phyloP scores from a whole-genome alignment of 2,797 vertebrate genomes.

The Typhlichthys eigenmanni region DNA sequence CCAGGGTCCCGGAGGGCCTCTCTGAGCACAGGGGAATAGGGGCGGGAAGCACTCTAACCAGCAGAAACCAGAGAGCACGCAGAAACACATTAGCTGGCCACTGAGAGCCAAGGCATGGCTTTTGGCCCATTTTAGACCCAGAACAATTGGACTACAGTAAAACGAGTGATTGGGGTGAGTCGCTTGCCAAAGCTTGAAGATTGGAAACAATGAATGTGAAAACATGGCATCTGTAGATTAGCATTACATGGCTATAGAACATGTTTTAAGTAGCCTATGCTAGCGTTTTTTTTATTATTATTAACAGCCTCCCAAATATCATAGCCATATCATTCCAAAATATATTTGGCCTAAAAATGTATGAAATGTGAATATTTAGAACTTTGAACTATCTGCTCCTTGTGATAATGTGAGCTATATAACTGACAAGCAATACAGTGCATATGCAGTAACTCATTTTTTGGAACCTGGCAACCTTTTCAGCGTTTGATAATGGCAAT shows the following conservation, averaged over 20 bases:
- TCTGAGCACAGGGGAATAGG: slow-evolving; percentile 55
- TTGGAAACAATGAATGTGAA: slow-evolving; percentile 29
- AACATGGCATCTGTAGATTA: slow-evolving; percentile 20
- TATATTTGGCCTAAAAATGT: neutral
- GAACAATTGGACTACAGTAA: slow-evolving; percentile 18
- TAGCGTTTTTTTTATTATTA: neutral
- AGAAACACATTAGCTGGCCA: slow-evolving; percentile 42
- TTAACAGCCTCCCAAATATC: slow-evolving; percentile 1
- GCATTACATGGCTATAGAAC: slow-evolving; percentile 19
- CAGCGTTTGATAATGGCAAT: slow-evolving; percentile 34
- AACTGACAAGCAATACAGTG: slow-evolving; percentile 2
- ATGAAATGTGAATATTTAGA: slow-evolving; percentile 15
- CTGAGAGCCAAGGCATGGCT: slow-evolving; percentile 28
- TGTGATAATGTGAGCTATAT: slow-evolving; percentile 22
- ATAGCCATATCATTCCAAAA: slow-evolving; percentile 21
- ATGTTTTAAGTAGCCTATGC: neutral
- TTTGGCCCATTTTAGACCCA: slow-evolving; percentile 20
- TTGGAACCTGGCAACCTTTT: slow-evolving; percentile 24
- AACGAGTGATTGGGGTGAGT: slow-evolving; percentile 17
- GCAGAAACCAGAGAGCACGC: slow-evolving; percentile 40
- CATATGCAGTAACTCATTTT: slow-evolving; percentile 9
- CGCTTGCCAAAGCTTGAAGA: slow-evolving; percentile 17
- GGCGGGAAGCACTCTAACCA: slow-evolving; percentile 23
- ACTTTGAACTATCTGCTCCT: slow-evolving; percentile 24
- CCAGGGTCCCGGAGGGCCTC: slow-evolving; percentile 50